Evolutionary conservation across 2,113 vertebrate species (phyloP), one percentile per base, ranked within the genome.

Genomic region (Corythoichthys haematopterus): DNA sequence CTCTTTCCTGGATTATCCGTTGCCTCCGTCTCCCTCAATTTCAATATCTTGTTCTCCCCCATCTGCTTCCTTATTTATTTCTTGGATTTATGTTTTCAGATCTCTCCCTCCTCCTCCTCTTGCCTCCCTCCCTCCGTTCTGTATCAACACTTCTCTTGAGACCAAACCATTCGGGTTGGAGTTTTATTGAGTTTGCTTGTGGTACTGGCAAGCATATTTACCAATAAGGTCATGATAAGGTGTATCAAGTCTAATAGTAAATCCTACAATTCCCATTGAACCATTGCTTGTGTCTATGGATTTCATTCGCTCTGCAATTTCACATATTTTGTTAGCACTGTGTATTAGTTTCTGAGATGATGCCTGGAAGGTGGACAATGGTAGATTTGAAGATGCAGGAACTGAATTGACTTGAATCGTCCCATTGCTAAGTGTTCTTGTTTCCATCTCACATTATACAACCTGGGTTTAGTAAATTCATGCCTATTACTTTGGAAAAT

Each of bases 131-230:
- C 75, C 36, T 74, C 68, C 40, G 0, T 62, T 74, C 70, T 36
- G 64, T 75, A 72, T 75, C 74, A 12, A 66, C 70, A 28, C 79
- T 82, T 77, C 77, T 79, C 65, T 15, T 66, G 79, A 80, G 76
- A 84, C 52, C 66, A 57, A 69, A 56, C 81, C 77, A 69, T 80
- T 80, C 74, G 79, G 83, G 78, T 76, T 37, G 28, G 48, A 85
- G 79, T 90, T 90, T 87, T 90, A 88, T 91, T 88, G 87, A 88
- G 88, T 90, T 90, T 86, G 81, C 81, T 86, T 75, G 76, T 77
- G 80, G 77, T 84, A 68, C 80, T 72, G 84, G 74, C 87, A 84
- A 79, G 72, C 51, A 68, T 78, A 69, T 87, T 84, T 87, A 87
- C 87, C 77, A 79, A 79, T 80, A 83, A 77, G 81, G 81, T 84